Conservation (phyloP, 2,797 vertebrate species). For the Lepidocolaptes lacrymiger region DNA sequence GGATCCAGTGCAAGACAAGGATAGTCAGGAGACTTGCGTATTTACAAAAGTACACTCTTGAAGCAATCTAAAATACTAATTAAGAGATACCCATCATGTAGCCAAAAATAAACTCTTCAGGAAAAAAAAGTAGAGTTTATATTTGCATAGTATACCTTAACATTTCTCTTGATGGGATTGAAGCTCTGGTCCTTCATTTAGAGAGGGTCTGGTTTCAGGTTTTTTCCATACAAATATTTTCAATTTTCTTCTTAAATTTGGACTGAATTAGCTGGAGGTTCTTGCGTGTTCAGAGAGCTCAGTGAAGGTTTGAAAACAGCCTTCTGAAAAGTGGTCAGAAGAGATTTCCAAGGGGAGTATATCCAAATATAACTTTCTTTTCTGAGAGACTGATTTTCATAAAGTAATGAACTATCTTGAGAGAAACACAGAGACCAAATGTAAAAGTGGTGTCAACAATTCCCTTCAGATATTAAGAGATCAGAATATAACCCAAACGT, state of each 20-base stretch:
- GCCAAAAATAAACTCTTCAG: not conserved
- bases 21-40: not conserved
- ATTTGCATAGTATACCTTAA: not conserved
- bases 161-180: not conserved
- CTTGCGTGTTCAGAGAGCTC: not conserved
- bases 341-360: not conserved
- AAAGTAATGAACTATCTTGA: not conserved
- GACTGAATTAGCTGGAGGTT: not conserved
- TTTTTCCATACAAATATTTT: not conserved
- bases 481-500: not conserved
- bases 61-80: not conserved
- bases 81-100: not conserved
- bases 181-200: not conserved
- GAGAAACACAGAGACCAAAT: not conserved
- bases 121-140: not conserved
- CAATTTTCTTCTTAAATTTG: not conserved
- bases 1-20: not conserved
- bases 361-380: not conserved
- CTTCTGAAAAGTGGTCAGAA: not conserved
- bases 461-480: not conserved
- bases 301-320: not conserved
- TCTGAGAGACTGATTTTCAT: not conserved
- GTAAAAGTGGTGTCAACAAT: not conserved
- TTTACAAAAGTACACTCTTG: not conserved
- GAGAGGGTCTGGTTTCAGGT: not conserved